Base-by-base conservation (phyloP, 2,113 vertebrate genomes). In the Phalacrocorax carbo region DNA sequence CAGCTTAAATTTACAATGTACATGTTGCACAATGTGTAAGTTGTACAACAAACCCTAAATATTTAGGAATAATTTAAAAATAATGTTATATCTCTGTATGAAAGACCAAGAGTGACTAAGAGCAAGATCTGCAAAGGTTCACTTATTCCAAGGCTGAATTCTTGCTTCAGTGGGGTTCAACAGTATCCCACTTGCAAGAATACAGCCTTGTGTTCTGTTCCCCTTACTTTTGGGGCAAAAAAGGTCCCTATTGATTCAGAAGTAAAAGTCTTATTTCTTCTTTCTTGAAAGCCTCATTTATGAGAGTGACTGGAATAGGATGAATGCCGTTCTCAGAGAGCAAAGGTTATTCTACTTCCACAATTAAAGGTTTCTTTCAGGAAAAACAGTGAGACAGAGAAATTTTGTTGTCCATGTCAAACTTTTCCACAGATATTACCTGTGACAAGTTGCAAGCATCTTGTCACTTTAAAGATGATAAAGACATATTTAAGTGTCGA, bases 21-120 rank as follows among this genome's bases (percentile, higher is more conserved):
- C 22, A 49, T 0, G 0, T 72, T 88, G 73, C 72, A 57, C 38
- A 76, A 52, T 1, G 6, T 19, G 9, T 11, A 58, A 15, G 2
- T 27, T 86, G 83, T 82, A 75, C 3, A 4, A 62, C 30, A 66
- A 93, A 51, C 29, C 62, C 60, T 72, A 61, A 89, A 85, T 34
- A 64, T 85, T 87, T 79, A 52, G 44, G 80, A 87, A 70, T 89
- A 22, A 69, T 85, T 94, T 89, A 0, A 94, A 91, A 97, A 95
- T 96, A 91, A 95, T 90, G 84, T 94, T 97, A 7, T 84, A 96
- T 8, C 78, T 73, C 82, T 86, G 46, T 80, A 87, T 79, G 86
- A 90, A 95, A 97, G 81, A 40, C 70, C 49, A 36, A 79, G 61
- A 91, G 29, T 32, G 62, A 73, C 62, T 61, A 76, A 80, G 32